Conservation (phyloP, 2,888 invertebrate genomes). For the Dynastes maya region DNA sequence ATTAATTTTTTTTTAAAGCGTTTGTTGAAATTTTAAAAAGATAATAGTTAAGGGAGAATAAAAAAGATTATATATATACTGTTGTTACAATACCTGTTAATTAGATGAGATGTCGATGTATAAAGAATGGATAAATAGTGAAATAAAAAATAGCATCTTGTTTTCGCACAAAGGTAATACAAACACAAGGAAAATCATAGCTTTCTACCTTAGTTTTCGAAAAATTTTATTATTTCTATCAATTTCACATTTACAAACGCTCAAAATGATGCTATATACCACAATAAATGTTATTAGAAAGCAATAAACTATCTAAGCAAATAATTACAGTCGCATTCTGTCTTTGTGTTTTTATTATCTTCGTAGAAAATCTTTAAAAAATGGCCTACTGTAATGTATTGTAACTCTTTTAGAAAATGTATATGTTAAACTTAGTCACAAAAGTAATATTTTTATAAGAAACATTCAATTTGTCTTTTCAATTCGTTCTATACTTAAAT, state of each 20-base stretch:
- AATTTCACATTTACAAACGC: too few relatives aligned
- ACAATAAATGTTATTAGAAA: background rate
- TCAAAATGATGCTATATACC: too few relatives aligned
- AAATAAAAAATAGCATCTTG: constrained; percentile 27
- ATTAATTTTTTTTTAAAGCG: constrained; percentile 13
- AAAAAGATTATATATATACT: constrained; percentile 50
- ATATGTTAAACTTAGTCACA: constrained; percentile 57
- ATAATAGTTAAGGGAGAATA: constrained; percentile 44
- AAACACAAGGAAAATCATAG: constrained; percentile 25
- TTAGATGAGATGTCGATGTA: constrained; percentile 49
- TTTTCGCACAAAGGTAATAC: constrained; percentile 39
- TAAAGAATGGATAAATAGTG: constrained; percentile 48
- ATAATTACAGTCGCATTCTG: constrained; percentile 16
- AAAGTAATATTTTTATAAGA: constrained; percentile 60
- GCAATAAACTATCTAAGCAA: background rate
- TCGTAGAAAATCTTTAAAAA: constrained; percentile 54
- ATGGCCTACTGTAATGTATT: constrained; percentile 63
- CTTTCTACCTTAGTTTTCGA: background rate
- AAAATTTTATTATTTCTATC: too few relatives aligned
- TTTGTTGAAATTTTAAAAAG: constrained; percentile 40
- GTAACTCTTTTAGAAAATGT: constrained; percentile 62
- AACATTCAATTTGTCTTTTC: constrained; percentile 50
- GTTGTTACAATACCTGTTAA: constrained; percentile 61
- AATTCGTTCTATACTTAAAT: constrained; percentile 42
- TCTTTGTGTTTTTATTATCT: constrained; percentile 39